Conservation (phyloP, 2,797 vertebrate genomes). For the Lepilemur ruficaudatus region DNA sequence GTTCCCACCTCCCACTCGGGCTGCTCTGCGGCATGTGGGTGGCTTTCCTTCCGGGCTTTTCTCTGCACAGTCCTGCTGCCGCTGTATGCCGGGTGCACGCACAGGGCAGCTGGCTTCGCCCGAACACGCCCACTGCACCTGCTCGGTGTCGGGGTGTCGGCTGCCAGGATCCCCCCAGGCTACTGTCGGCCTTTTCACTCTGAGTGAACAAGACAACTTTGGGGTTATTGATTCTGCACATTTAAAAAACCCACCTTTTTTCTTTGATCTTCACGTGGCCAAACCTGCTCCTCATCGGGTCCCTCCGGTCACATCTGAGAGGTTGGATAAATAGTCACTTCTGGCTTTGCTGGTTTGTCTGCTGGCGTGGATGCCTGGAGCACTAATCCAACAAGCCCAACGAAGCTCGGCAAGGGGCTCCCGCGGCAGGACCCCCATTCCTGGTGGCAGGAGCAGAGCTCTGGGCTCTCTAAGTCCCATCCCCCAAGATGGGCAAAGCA, state of each 20-base stretch:
- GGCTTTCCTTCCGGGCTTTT: background rate
- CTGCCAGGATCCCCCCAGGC: background rate
- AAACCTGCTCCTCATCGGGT: background rate
- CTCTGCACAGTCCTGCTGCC: fast-evolving
- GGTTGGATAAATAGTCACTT: background rate
- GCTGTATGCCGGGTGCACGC: background rate
- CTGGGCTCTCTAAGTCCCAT: background rate
- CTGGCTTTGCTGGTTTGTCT: background rate
- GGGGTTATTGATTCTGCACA: background rate
- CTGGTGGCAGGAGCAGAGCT: background rate
- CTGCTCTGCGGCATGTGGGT: background rate
- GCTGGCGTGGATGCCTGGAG: too few species aligned
- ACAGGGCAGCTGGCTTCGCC: background rate
- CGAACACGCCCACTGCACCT: background rate
- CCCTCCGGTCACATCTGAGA: background rate
- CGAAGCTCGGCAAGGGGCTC: fast-evolving
- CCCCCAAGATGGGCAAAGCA: background rate
- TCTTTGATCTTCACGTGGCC: background rate
- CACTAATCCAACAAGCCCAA: background rate
- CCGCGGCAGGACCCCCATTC: background rate
- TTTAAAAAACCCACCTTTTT: too few species aligned
- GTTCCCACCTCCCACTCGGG: too few species aligned
- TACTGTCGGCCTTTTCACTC: background rate
- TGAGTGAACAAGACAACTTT: background rate
- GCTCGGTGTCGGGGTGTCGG: background rate